Evolutionary conservation across 53 echinoderm and acorn worm genomes (phyloP).

Genomic region (Antedon mediterranea): DNA sequence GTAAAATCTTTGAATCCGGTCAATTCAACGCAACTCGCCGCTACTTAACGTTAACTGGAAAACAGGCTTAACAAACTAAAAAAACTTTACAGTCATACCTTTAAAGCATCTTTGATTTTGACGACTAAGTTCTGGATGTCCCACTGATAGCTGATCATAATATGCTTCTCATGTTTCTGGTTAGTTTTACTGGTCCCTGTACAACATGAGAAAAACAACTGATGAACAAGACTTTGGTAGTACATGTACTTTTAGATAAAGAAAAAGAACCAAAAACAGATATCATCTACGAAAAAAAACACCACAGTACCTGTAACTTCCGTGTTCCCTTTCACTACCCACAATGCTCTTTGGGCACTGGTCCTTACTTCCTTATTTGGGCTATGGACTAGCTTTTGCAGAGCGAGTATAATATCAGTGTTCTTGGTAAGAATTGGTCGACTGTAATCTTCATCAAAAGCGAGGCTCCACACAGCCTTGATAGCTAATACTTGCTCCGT

Average conservation of each 20-base stretch:
- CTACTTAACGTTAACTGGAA: no score
- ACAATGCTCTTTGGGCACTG: conserved; percentile 79
- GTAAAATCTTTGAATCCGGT: no score
- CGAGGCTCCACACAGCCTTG: conserved; percentile 76
- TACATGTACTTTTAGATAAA: no score
- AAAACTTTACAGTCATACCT: conserved; percentile 30
- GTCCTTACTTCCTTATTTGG: conserved; percentile 31
- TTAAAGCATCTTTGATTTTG: conserved; percentile 50
- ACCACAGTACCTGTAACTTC: background rate
- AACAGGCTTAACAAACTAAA: no score
- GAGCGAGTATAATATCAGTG: conserved; percentile 15
- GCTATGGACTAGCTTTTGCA: conserved; percentile 35
- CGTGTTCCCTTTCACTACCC: conserved; percentile 36
- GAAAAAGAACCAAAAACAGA: no score
- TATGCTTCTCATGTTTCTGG: conserved; percentile 21
- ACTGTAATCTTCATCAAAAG: conserved; percentile 34
- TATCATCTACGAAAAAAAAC: no score
- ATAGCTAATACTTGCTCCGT: conserved; percentile 68
- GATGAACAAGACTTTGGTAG: no score
- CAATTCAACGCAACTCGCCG: no score
- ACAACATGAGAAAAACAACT: no score
- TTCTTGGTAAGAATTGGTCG: conserved; percentile 6
- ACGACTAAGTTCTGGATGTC: conserved; percentile 59
- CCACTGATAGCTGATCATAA: conserved; percentile 99
- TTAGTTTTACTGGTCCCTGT: background rate